Evolutionary conservation across 2,797 vertebrate species (phyloP).

Genomic region (Diplodus sargus): DNA sequence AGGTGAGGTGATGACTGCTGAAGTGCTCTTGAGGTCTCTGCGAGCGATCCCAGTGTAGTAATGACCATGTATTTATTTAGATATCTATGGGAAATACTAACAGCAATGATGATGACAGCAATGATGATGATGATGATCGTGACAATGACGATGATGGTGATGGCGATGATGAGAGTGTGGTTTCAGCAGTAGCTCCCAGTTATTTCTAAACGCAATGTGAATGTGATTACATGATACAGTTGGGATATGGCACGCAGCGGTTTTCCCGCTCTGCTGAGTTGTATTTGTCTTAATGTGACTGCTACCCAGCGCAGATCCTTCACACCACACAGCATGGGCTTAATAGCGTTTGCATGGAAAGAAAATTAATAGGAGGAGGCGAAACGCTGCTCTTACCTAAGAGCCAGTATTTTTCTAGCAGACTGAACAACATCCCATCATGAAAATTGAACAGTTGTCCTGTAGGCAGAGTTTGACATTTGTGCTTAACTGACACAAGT

Average conservation of each 20-base stretch:
- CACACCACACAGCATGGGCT: constrained; percentile 36
- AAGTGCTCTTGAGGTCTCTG: constrained; percentile 5
- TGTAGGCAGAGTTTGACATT: too few relatives aligned
- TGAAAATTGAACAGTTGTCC: neutral
- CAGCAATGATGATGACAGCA: neutral
- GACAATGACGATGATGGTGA: neutral
- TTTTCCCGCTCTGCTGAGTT: constrained; percentile 45
- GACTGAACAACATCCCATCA: neutral
- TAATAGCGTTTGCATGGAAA: constrained; percentile 37
- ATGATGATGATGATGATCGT: neutral
- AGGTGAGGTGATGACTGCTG: constrained; percentile 1
- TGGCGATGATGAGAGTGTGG: constrained; percentile 25
- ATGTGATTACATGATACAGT: constrained; percentile 44
- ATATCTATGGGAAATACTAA: constrained; percentile 18
- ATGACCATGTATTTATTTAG: constrained; percentile 13
- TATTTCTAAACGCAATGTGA: constrained; percentile 41
- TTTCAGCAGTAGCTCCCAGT: constrained; percentile 29
- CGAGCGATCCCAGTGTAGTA: constrained; percentile 4
- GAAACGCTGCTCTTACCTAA: constrained; percentile 20
- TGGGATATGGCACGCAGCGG: constrained; percentile 24
- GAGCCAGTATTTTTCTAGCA: neutral
- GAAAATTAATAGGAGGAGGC: constrained; percentile 26
- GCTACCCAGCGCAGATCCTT: constrained; percentile 26
- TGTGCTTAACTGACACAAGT: too few relatives aligned
- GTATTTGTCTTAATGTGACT: constrained; percentile 47